phyloP scores from a whole-genome alignment of 2,888 invertebrate genomes.

The Acanthopleura granulata region DNA sequence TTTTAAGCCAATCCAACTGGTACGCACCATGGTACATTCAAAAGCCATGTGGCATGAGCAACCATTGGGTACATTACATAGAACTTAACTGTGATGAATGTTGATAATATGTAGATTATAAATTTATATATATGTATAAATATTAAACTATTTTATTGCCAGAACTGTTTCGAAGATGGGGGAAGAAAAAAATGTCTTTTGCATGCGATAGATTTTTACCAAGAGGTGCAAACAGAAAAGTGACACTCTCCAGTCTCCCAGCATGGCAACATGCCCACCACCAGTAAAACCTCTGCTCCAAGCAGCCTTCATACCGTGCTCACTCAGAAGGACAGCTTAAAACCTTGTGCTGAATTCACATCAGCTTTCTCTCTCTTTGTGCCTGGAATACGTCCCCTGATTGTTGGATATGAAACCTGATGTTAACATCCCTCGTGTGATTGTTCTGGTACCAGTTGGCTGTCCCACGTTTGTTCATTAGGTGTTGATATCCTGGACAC shows the following conservation, averaged over 20 bases:
- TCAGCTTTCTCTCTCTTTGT: slow-evolving; percentile 1
- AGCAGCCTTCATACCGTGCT: too few relatives aligned
- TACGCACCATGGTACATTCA: background rate
- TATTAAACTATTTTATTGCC: slow-evolving; percentile 12
- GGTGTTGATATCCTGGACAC: too few relatives aligned
- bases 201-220: slow-evolving; percentile 5
- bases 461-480: too few relatives aligned
- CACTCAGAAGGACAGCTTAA: slow-evolving; percentile 7
- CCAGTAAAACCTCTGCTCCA: background rate
- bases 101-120: slow-evolving; percentile 20
- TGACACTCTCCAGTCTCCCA: background rate
- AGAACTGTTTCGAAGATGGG: background rate
- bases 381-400: too few relatives aligned
- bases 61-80: slow-evolving; percentile 1
- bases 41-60: background rate
- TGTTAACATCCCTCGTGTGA: too few relatives aligned
- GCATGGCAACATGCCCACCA: background rate
- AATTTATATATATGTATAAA: slow-evolving; percentile 22
- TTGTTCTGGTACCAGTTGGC: too few relatives aligned
- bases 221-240: background rate
- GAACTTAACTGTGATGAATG: slow-evolving; percentile 17
- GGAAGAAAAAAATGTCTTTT: background rate
- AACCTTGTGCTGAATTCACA: slow-evolving; percentile 9
- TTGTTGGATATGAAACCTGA: too few relatives aligned
- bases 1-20: slow-evolving; percentile 22